Evolutionary conservation across 1,140 invertebrate genomes (phyloP), one percentile per base, ranked within the genome.

Genomic region (Calliphora vicina): DNA sequence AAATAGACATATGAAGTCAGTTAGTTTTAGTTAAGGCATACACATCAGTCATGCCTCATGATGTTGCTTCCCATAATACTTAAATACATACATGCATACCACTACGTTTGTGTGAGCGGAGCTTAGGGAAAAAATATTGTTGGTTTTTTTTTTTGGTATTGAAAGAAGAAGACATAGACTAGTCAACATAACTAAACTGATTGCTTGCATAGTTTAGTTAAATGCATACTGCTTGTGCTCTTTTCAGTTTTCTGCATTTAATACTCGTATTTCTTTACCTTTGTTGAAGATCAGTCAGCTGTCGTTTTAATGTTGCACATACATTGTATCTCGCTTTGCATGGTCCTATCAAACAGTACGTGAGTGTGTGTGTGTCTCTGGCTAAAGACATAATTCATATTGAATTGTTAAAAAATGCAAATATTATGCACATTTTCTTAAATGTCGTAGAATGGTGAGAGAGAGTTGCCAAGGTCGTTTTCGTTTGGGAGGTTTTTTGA

Each of bases 351-450:
- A 27, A 27, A 25, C 20, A 42, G 73, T 76, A 29, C 29, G 17
- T 76, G 73, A 42, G 73, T 76, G 73, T 42, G 17, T 76, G 73
- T 35, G 6, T 76, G 15, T 76, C 73, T 78, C 23, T 25, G n/a
- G 6, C 10, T 78, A 78, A 43, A 78, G 74, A 78, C 35, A 78
- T 78, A 76, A 76, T 76, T 76, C 73, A 78, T 78, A 45, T 78
- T 78, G 74, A 78, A 78, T 78, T 78, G 74, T 78, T 78, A 23
- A 78, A 78, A 78, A 78, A 78, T 78, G 74, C 74, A 78, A 78
- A 78, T 78, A 43, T 78, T 78, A 78, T 76, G 27, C 29, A 76
- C 73, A 76, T 76, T 76, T 76, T 20, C 42, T 45, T 25, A 67
- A 25, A 20, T 17, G 17, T 67, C 6, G 20, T 6, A 23, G 20